phyloP scores from a whole-genome alignment of 2,888 invertebrate genomes.

The Eudemis profundana region DNA sequence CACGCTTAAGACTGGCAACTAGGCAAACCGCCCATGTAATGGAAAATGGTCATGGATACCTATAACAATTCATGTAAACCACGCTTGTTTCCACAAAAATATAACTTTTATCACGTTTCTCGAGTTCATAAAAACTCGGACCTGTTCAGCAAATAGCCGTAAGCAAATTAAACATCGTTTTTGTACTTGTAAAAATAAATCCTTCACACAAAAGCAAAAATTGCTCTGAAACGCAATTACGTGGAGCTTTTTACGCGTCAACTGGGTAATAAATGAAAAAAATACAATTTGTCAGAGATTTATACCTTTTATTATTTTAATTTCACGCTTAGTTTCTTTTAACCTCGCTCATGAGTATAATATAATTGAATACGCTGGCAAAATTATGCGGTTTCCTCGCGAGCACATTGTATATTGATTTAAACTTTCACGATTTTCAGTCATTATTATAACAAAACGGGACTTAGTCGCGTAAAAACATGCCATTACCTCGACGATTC shows the following conservation, averaged over 20 bases:
- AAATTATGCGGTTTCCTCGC: no score
- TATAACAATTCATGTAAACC: no score
- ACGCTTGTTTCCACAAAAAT: neutral
- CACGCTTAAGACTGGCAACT: no score
- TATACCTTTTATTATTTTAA: neutral
- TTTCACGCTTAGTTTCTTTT: neutral
- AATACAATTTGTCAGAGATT: neutral
- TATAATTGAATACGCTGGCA: no score
- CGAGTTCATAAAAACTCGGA: neutral
- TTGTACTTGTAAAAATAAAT: conserved; percentile 1
- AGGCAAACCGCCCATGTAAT: no score
- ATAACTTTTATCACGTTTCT: neutral
- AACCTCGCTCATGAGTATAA: neutral
- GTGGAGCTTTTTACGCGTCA: neutral
- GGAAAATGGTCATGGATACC: no score
- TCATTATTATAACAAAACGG: no score
- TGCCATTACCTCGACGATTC: no score
- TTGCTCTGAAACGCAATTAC: neutral
- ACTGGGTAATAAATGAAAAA: neutral
- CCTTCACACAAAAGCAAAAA: neutral
- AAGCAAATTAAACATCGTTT: neutral
- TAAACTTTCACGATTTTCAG: no score
- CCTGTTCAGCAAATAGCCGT: neutral
- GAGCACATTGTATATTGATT: no score
- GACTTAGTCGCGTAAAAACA: no score